Evolutionary conservation across 2,113 vertebrate species (phyloP).

Genomic region (Oplegnathus fasciatus): DNA sequence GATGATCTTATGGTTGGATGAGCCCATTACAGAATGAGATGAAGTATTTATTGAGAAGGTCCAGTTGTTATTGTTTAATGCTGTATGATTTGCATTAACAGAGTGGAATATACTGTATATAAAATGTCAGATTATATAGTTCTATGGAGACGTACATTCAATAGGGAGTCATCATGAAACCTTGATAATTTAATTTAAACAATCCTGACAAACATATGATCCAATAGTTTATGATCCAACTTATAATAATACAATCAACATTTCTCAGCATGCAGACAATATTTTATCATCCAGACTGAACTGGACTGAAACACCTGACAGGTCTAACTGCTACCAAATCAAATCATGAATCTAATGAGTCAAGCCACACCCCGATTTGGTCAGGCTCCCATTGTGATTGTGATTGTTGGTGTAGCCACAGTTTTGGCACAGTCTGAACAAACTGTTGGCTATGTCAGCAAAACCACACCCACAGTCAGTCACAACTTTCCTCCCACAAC

Average conservation of each 20-base stretch:
- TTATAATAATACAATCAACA: slow-evolving; percentile 1
- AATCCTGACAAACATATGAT: neutral
- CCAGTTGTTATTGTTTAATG: slow-evolving; percentile 51
- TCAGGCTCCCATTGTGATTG: slow-evolving; percentile 2
- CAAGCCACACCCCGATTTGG: neutral
- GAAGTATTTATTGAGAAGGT: slow-evolving; percentile 49
- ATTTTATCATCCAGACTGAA: neutral
- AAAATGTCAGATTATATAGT: neutral
- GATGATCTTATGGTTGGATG: slow-evolving; percentile 65
- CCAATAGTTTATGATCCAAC: neutral
- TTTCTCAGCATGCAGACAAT: neutral
- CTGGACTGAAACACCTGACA: neutral
- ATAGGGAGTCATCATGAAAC: neutral
- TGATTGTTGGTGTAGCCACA: neutral
- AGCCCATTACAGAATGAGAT: slow-evolving; percentile 57
- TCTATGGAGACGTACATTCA: neutral
- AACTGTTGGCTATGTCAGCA: slow-evolving; percentile 38
- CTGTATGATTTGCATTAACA: slow-evolving; percentile 11
- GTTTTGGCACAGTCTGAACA: slow-evolving; percentile 7
- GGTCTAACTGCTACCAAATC: neutral
- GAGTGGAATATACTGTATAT: neutral
- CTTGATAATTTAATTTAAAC: slow-evolving; percentile 2
- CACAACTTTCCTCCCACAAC: slow-evolving; percentile 27
- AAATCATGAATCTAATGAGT: neutral
- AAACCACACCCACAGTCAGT: slow-evolving; percentile 32